Evolutionary conservation across 2,113 vertebrate species (phyloP), one percentile per base, ranked within the genome.

Genomic region (Myotis brandtii): DNA sequence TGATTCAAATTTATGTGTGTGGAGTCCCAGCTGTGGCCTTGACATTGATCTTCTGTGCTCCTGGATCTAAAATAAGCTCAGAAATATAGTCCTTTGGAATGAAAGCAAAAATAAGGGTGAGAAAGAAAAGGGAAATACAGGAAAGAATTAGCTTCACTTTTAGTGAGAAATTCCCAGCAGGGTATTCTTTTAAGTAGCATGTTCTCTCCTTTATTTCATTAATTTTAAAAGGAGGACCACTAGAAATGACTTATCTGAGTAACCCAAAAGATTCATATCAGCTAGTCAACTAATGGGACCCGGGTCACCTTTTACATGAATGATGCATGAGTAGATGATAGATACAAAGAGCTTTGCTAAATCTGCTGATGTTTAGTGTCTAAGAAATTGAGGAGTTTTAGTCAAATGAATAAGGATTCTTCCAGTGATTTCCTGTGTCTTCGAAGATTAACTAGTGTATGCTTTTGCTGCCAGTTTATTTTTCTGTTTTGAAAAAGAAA

Each of bases 221-320:
- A 95, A 94, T 97, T 97, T 97, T 84, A 95, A 96, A 95, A 96
- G 83, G 70, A 95, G 30, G 75, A 48, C 50, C 79, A 95, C 91
- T 96, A 88, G 91, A 95, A 97, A 97, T 96, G 96, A 95, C 95
- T 97, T 97, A 91, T 97, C 93, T 96, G 91, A 96, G 94, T 94
- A 95, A 94, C 91, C 89, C 73, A 81, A 93, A 94, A 97, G 97
- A 97, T 96, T 98, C 95, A 97, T 94, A 97, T 97, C 96, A 94
- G 96, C 95, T 95, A 93, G 96, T 97, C 94, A 97, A 95, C 93
- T 98, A 97, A 98, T 96, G 97, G 97, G 96, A 95, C 92, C 91
- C 92, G 56, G 93, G 92, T 97, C 96, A 97, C 95, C 96, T 97
- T 96, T 93, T 84, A 59, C 89, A 97, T 97, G 96, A 97, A 97